Evolutionary conservation across 2,888 invertebrate species (phyloP).

Genomic region (Nowickia ferox): DNA sequence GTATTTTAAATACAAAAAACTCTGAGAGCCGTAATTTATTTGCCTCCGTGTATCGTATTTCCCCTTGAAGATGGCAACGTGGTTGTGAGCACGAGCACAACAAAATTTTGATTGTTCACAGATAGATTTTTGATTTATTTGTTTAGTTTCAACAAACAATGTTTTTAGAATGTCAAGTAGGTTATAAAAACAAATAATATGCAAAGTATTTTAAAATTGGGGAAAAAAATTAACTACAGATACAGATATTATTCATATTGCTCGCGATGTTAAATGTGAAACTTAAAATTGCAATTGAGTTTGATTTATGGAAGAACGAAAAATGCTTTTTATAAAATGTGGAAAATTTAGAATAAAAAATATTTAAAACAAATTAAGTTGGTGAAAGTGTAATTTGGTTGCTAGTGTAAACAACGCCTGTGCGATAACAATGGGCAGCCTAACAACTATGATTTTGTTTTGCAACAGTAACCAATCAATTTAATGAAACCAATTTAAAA

Average conservation of each 20-base stretch:
- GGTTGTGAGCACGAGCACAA: background rate
- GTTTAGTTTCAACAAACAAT: slow-evolving; percentile 35
- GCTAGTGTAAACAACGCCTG: background rate
- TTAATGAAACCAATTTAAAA: slow-evolving; percentile 19
- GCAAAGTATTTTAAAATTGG: slow-evolving; percentile 20
- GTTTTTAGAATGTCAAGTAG: slow-evolving; percentile 63
- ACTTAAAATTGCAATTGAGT: slow-evolving; percentile 16
- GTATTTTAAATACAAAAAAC: no score
- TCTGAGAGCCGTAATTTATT: background rate
- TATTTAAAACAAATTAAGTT: background rate
- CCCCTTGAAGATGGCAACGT: background rate
- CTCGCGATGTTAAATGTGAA: background rate
- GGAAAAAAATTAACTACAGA: background rate
- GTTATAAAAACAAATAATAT: slow-evolving; percentile 47
- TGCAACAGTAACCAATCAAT: slow-evolving; percentile 21
- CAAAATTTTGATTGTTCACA: slow-evolving; percentile 52
- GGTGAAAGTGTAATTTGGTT: no score
- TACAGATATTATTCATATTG: background rate
- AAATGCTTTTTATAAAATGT: background rate
- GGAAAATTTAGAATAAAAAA: background rate
- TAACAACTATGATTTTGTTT: slow-evolving; percentile 3
- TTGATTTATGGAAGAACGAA: background rate
- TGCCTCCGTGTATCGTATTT: slow-evolving; percentile 4
- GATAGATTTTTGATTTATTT: slow-evolving; percentile 51
- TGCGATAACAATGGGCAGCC: background rate